These are phyloP conservation scores for Rousettus madagascariensis DNA, from an alignment of 2,797 vertebrate species.

Conservation along the genomic window DNA sequence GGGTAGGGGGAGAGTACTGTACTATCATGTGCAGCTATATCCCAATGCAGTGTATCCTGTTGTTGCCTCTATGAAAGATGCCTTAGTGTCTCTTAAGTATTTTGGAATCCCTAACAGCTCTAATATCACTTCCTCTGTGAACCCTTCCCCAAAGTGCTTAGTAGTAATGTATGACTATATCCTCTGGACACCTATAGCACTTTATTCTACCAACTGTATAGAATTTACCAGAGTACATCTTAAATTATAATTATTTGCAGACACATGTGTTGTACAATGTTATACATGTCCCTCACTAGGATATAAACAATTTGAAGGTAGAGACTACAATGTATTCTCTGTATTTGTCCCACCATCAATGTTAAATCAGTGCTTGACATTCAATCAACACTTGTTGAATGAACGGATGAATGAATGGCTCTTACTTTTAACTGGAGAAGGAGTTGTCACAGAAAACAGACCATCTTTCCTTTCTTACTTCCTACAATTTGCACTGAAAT, in stretches of 20 bases:
- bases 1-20: neutral
- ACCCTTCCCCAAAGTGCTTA: neutral
- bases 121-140: neutral
- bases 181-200: neutral
- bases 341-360: neutral
- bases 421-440: neutral
- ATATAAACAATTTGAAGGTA: neutral
- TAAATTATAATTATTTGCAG: neutral
- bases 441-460: neutral
- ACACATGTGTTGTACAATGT: neutral
- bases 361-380: neutral
- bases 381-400: neutral
- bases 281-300: neutral
- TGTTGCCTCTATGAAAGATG: neutral
- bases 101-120: constrained; percentile 7
- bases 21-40: neutral
- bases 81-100: neutral
- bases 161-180: constrained; percentile 22
- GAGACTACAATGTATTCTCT: neutral
- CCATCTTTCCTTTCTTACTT: neutral
- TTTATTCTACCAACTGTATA: neutral
- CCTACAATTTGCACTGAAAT: constrained; percentile 16
- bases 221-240: neutral
- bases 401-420: neutral
- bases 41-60: neutral